Evolutionary conservation across 2,888 invertebrate genomes (phyloP), one percentile per base, ranked within the genome.

Genomic region (Ophion slaviceki): DNA sequence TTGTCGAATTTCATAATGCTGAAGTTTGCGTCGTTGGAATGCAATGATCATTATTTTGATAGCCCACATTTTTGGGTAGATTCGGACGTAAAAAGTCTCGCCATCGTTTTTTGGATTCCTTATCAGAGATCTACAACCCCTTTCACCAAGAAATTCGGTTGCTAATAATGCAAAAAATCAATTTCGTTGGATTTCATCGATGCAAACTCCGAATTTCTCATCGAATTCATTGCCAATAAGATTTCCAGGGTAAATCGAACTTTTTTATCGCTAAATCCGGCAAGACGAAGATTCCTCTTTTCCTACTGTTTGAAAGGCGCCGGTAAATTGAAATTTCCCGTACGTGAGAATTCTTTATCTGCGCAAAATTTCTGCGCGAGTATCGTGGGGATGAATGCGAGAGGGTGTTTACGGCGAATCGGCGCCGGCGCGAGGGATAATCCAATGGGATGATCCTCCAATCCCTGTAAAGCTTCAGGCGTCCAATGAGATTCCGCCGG

Each of bases 401-500:
- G 75, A 66, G 67, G 72, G 67, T 77, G 70, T 80, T 32, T 61
- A 62, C 36, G 24, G 64, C 40, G 61, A 61, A 78, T 68, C 80
- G 87, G 92, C 92, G 92, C 91, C 91, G 91, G 91, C 92, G 92
- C 91, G 89, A 89, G 90, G 92, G 93, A 94, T 94, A 92, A 94
- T 94, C 93, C 94, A 93, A 93, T 93, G 91, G 92, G 93, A 94
- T 93, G 90, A 94, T 94, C 93, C 91, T 88, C 93, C 93, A 93
- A 93, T 92, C 92, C 91, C 89, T 86, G 90, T 83, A 87, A 88
- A 88, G 88, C 87, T 87, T 59, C 62, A 70, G 76, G 77, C 88
- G 87, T 83, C 90, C 88, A 92, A 92, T 89, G 87, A 82, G 85
- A 86, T 66, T 75, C 53, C 45, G 79, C 62, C 85, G 88, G 89